These are phyloP conservation scores for Catamblyrhynchus diadema DNA, from an alignment of 2,797 vertebrate species.

Conservation along the genomic window DNA sequence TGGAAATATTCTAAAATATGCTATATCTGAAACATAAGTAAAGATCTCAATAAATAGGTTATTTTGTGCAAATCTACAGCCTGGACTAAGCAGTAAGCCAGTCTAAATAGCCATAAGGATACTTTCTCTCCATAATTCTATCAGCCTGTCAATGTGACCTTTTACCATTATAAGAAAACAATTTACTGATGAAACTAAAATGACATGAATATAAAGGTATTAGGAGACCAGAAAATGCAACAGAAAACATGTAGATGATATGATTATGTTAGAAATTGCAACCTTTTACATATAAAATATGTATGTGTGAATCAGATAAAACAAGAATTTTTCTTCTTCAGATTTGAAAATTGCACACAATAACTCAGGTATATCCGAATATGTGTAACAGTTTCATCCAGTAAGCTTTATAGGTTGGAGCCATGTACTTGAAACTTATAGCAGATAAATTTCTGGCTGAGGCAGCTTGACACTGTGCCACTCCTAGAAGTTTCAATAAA, in stretches of 20 bases:
- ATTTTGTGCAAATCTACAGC: not conserved
- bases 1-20: not conserved
- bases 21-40: not conserved
- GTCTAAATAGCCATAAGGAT: not conserved
- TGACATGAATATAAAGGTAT: not conserved
- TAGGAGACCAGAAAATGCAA: not conserved
- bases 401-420: not conserved
- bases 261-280: not conserved
- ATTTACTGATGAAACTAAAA: not conserved
- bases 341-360: accelerated
- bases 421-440: not conserved
- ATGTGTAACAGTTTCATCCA: not conserved
- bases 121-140: not conserved
- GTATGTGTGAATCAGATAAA: not conserved
- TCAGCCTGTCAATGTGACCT: not conserved
- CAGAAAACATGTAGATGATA: not conserved
- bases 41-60: not conserved
- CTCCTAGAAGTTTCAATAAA: not conserved
- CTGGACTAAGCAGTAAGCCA: not conserved
- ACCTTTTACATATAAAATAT: not conserved
- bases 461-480: not conserved
- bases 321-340: not conserved
- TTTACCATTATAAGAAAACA: not conserved
- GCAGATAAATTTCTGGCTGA: not conserved
- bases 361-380: not conserved